These are phyloP conservation scores for Diuraphis noxia DNA, from an alignment of 1,140 invertebrate species.

Conservation along the genomic window DNA sequence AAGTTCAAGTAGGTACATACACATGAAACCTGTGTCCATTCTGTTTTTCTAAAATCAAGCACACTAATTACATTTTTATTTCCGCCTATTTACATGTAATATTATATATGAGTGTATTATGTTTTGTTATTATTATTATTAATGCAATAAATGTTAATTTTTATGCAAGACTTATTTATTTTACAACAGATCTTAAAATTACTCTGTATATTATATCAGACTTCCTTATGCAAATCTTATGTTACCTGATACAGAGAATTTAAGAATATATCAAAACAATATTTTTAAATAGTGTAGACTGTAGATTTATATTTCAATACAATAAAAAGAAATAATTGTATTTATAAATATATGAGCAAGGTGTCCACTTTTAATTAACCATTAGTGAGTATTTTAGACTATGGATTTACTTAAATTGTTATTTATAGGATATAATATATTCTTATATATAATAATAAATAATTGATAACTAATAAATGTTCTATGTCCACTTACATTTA, in stretches of 20 bases:
- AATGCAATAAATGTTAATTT: slow-evolving; percentile 43
- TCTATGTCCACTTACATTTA: neutral
- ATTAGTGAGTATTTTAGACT: neutral
- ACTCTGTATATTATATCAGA: neutral
- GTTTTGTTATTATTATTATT: slow-evolving; percentile 45
- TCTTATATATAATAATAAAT: neutral
- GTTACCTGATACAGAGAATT: neutral
- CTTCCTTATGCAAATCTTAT: neutral
- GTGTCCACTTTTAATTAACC: neutral
- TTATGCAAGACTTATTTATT: neutral
- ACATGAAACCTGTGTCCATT: neutral
- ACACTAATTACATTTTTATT: neutral
- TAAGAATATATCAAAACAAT: neutral
- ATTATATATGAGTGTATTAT: slow-evolving; percentile 34
- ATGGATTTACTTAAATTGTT: neutral
- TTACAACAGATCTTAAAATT: neutral
- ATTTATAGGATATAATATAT: too few relatives aligned
- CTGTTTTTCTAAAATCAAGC: neutral
- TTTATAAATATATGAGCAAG: neutral
- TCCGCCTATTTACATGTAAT: neutral
- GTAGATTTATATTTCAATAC: neutral
- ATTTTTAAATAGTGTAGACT: neutral
- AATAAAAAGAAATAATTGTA: neutral
- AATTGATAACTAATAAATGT: neutral
- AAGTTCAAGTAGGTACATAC: neutral